Percentiles rank a stretch among this genome's conserved stretches.
Evolutionary conservation across 2,888 invertebrate genomes (phyloP).

Genomic region (Diarsia rubi): DNA sequence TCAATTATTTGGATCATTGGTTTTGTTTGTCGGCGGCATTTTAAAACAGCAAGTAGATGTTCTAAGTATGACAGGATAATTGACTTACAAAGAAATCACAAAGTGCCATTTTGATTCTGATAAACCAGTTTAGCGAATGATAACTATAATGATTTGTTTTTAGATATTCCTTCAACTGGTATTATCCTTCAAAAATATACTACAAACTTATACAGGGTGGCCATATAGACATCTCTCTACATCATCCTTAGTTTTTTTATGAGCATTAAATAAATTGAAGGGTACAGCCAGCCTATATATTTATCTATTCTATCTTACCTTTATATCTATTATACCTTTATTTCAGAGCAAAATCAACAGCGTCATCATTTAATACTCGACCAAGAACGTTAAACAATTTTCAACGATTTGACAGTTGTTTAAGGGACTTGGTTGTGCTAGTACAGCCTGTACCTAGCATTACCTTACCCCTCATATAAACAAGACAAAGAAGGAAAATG

Average conservation of each 20-base stretch:
- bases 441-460: too few relatives aligned
- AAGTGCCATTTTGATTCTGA: neutral
- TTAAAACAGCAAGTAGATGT: slow-evolving; percentile 6
- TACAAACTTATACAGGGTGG: neutral
- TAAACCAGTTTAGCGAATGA: slow-evolving; percentile 24
- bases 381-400: slow-evolving; percentile 15
- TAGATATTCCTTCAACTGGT: slow-evolving; percentile 13
- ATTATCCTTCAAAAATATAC: neutral
- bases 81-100: neutral
- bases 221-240: too few relatives aligned
- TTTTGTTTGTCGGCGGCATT: neutral
- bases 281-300: neutral
- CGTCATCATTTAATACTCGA: slow-evolving; percentile 30
- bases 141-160: neutral
- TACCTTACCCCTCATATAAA: too few relatives aligned
- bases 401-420: slow-evolving; percentile 5
- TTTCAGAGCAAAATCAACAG: slow-evolving; percentile 68
- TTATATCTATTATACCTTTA: slow-evolving; percentile 43
- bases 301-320: slow-evolving; percentile 27
- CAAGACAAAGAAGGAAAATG: too few relatives aligned
- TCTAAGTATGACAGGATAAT: neutral
- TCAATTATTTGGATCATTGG: slow-evolving; percentile 3
- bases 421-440: slow-evolving; percentile 9
- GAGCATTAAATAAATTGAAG: too few relatives aligned
- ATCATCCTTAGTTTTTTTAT: too few relatives aligned